Conservation (phyloP, 2,113 vertebrate species). For the Eretmochelys imbricata region DNA sequence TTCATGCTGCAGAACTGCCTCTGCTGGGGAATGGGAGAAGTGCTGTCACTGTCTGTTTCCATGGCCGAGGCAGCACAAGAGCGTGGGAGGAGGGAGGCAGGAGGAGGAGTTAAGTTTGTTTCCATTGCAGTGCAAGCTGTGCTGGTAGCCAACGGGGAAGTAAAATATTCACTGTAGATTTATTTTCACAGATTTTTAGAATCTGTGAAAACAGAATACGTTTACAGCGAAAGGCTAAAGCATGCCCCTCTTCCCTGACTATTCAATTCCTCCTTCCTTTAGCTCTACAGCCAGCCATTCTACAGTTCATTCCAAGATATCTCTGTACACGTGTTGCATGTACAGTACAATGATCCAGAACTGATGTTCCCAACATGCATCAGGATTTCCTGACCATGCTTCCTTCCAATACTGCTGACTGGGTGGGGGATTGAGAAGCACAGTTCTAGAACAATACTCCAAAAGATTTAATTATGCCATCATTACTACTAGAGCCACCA, state of each 20-base stretch:
- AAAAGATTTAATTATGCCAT: not conserved
- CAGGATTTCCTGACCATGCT: not conserved
- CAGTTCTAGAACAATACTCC: not conserved
- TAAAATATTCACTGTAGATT: not conserved
- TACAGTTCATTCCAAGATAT: not conserved
- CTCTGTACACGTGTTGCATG: not conserved
- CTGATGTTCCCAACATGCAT: not conserved
- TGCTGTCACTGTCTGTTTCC: fast-evolving
- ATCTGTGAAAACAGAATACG: not conserved
- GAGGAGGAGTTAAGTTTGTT: fast-evolving
- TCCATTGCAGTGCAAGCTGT: not conserved
- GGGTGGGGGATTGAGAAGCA: not conserved
- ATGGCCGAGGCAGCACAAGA: not conserved
- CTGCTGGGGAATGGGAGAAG: not conserved
- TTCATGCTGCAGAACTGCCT: not conserved
- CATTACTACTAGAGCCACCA: fast-evolving
- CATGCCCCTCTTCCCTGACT: not conserved
- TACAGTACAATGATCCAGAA: not conserved
- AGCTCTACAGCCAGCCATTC: not conserved
- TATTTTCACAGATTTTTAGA: not conserved
- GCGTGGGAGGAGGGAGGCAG: not conserved
- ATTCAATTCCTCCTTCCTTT: not conserved
- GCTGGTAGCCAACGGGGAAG: not conserved
- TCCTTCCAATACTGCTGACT: not conserved
- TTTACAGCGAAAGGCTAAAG: not conserved